Percentiles rank a stretch among this genome's conserved stretches.
Evolutionary conservation across 2,113 vertebrate genomes (phyloP).

Genomic region (Azemiops feae): DNA sequence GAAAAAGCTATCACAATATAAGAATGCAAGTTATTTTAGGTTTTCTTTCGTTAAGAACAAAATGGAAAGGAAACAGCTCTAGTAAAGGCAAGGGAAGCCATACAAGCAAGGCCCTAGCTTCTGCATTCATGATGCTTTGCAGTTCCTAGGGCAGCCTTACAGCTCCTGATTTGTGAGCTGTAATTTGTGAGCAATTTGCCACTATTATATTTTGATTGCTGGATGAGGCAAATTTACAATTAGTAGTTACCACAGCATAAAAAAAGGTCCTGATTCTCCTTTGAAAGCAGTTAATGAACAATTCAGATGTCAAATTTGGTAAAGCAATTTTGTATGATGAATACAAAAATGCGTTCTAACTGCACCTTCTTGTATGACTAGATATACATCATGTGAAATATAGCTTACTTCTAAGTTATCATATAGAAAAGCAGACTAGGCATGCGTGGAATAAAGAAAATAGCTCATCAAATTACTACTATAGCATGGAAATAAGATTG

Average conservation of each 20-base stretch:
- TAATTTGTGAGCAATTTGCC: background rate
- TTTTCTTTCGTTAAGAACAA: background rate
- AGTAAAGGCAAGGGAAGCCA: background rate
- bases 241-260: background rate
- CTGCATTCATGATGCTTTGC: too few relatives aligned
- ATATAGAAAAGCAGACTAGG: background rate
- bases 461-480: background rate
- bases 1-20: background rate
- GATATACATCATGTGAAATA: background rate
- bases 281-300: background rate
- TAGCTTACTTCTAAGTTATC: background rate
- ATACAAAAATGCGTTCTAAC: background rate
- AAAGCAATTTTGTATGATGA: too few relatives aligned
- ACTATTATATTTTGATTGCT: background rate
- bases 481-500: background rate
- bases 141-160: background rate
- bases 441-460: background rate
- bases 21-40: background rate
- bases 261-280: background rate
- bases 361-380: background rate
- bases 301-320: background rate
- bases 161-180: background rate
- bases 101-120: background rate
- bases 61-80: background rate
- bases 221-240: background rate